Evolutionary conservation across 2,113 vertebrate genomes (phyloP), one percentile per base, ranked within the genome.

Genomic region (Pitta sordida): DNA sequence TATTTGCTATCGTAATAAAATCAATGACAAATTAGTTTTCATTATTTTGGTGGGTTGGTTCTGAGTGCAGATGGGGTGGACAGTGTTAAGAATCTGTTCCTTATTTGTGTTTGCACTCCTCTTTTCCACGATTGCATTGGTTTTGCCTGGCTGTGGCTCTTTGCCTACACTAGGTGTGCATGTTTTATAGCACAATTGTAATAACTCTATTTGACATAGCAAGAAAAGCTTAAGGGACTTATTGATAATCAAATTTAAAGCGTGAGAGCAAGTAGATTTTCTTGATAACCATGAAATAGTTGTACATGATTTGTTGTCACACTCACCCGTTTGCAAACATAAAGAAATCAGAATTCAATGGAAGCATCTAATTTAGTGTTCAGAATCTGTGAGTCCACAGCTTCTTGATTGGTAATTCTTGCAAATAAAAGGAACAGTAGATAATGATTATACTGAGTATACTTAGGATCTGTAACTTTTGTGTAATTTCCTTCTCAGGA

Each of bases 261-360:
- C 32, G 34, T 60, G 29, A 71, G 44, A 75, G 4, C 4, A 52
- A 21, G 34, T 63, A 24, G 65, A 91, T 56, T 85, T 89, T 84
- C 26, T 14, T 69, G 10, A 15, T 79, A 88, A 84, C n/a, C 88
- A 19, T 80, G 49, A 51, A 63, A 55, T 43, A 78, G 19, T 44
- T 75, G 43, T 84, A 26, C 0, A 0, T 68, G 24, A 30, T 81
- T 91, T 95, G 58, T 92, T 96, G 92, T 60, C 76, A 69, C 20
- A 32, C 24, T 67, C 53, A 51, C 7, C 43, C 46, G 83, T 91
- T 55, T 43, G 34, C 39, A 88, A 86, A 76, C 22, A 63, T 29
- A 91, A 96, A 90, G 75, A 88, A 93, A 95, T 89, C 41, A 84
- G 44, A 84, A 75, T 53, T 79, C 29, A 43, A 7, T 76, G 83